Evolutionary conservation across 2,888 invertebrate genomes (phyloP).

Genomic region (Rhagonycha lutea): DNA sequence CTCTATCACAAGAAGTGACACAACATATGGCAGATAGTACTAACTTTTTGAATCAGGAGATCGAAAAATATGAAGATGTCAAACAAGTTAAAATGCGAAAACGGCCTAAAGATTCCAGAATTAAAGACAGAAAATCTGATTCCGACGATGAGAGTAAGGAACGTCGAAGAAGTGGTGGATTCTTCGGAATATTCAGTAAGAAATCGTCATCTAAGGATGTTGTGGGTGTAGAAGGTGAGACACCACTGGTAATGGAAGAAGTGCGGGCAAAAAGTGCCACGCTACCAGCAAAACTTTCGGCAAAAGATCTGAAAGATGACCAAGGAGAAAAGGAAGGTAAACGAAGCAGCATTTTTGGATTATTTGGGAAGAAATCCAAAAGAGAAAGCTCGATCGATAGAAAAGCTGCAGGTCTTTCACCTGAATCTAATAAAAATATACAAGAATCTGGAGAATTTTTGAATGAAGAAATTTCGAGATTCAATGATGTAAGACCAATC

Average conservation of each 20-base stretch:
- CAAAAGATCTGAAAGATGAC: not conserved
- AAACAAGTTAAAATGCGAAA: not conserved
- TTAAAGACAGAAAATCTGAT: not conserved
- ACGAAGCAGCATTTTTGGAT: conserved; percentile 25
- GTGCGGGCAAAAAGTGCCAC: not conserved
- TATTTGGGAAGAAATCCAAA: conserved; percentile 36
- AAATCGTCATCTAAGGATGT: conserved; percentile 37
- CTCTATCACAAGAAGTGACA: not conserved
- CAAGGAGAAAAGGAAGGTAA: conserved; percentile 1
- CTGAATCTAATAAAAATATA: conserved; percentile 19
- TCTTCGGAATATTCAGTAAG: conserved; percentile 42
- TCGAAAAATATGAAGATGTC: conserved; percentile 3
- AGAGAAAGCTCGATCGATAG: conserved; percentile 11
- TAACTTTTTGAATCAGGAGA: conserved; percentile 20
- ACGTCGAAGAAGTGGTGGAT: conserved; percentile 37
- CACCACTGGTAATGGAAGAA: not conserved
- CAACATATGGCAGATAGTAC: conserved; percentile 9
- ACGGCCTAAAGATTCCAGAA: not conserved
- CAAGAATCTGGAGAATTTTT: conserved; percentile 32
- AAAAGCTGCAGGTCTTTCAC: conserved; percentile 10
- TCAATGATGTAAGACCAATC: conserved; percentile 29
- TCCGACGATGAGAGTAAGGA: conserved; percentile 11
- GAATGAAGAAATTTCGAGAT: conserved; percentile 33
- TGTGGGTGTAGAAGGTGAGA: not conserved
- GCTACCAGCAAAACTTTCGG: not conserved